phyloP scores from a whole-genome alignment of 2,888 invertebrate species.

The Temnothorax unifasciatus region DNA sequence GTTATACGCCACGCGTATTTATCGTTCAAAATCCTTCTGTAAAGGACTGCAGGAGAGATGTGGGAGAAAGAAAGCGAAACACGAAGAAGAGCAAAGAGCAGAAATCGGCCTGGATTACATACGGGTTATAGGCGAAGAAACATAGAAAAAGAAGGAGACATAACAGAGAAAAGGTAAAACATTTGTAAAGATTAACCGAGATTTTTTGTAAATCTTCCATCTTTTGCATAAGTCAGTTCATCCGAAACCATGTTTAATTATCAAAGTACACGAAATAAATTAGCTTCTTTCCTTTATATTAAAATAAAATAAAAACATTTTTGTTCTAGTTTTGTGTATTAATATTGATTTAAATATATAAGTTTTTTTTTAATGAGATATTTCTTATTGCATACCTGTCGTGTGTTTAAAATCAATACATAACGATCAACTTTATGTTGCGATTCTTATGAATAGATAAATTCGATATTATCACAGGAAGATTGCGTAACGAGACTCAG shows the following conservation, averaged over 20 bases:
- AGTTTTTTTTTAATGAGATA: no score
- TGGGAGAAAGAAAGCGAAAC: slow-evolving; percentile 46
- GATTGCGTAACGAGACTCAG: slow-evolving; percentile 70
- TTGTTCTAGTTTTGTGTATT: background rate
- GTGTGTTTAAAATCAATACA: background rate
- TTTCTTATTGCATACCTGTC: background rate
- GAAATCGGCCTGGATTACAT: slow-evolving; percentile 44
- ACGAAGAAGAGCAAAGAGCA: slow-evolving; percentile 19
- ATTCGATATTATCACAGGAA: background rate
- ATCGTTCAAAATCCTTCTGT: slow-evolving; percentile 80
- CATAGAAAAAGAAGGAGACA: background rate
- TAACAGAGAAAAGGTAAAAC: slow-evolving; percentile 32
- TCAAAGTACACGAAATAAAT: background rate
- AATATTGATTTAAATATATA: background rate
- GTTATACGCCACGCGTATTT: slow-evolving; percentile 83
- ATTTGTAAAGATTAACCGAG: slow-evolving; percentile 56
- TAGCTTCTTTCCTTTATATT: background rate
- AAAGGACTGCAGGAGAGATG: slow-evolving; percentile 47
- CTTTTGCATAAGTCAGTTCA: background rate
- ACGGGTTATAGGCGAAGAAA: slow-evolving; percentile 34
- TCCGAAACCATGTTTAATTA: background rate
- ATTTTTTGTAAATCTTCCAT: background rate
- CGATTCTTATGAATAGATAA: background rate
- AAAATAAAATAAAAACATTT: background rate
- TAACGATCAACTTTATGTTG: background rate